These are phyloP conservation scores for Hemithea aestivaria DNA, from an alignment of 2,888 invertebrate species.

Conservation along the genomic window DNA sequence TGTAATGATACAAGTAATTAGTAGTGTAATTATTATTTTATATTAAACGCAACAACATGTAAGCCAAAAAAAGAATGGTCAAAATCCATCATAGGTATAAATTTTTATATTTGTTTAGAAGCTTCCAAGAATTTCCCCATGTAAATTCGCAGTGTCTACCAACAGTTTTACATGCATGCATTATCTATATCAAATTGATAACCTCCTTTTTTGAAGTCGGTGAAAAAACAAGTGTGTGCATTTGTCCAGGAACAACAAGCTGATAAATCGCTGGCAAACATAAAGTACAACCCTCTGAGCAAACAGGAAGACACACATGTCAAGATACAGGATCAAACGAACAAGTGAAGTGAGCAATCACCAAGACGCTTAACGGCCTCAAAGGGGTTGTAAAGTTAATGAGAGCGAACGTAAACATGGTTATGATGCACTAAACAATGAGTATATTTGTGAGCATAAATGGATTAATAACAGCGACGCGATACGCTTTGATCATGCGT, in stretches of 20 bases:
- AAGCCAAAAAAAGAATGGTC: too few species aligned
- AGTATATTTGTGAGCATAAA: constrained; percentile 25
- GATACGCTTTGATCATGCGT: constrained; percentile 27
- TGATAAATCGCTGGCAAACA: constrained; percentile 19
- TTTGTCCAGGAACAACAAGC: constrained; percentile 6
- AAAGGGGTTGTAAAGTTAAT: constrained; percentile 25
- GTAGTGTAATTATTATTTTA: too few species aligned
- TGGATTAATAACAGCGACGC: constrained; percentile 23
- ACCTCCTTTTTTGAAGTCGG: too few species aligned
- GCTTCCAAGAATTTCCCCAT: too few species aligned
- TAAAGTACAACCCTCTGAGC: constrained; percentile 20
- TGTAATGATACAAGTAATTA: too few species aligned
- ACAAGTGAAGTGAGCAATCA: constrained; percentile 22
- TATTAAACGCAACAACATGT: too few species aligned
- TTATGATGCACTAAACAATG: constrained; percentile 21
- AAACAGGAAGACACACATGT: constrained; percentile 15
- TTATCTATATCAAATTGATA: too few species aligned
- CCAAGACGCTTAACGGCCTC: constrained; percentile 16
- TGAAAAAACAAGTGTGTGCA: too few species aligned
- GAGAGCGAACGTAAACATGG: constrained; percentile 24
- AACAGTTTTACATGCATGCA: too few species aligned
- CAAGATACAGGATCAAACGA: constrained; percentile 20
- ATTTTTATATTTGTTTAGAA: too few species aligned
- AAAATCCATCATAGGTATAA: too few species aligned
- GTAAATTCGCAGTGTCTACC: too few species aligned